Conservation (phyloP, 2,113 vertebrate species). For the Antennarius striatus region DNA sequence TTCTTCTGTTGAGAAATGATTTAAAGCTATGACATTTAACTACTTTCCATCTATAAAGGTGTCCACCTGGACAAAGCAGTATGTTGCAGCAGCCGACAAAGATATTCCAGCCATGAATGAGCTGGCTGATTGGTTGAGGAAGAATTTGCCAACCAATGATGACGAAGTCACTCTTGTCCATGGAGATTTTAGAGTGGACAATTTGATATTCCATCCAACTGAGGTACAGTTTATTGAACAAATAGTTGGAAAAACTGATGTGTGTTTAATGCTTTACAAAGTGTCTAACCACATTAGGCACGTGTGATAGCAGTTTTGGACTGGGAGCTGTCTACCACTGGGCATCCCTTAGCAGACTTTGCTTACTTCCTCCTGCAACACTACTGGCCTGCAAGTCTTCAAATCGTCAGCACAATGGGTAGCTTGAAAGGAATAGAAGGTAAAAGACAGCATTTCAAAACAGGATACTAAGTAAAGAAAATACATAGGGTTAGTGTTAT, state of each 20-base stretch:
- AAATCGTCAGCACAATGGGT: constrained; percentile 54
- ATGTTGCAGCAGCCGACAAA: constrained; percentile 83
- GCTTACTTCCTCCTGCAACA: constrained; percentile 81
- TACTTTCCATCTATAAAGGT: constrained; percentile 75
- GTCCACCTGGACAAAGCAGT: constrained; percentile 91
- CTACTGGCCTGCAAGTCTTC: constrained; percentile 79
- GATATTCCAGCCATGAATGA: constrained; percentile 86
- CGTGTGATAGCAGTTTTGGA: constrained; percentile 90
- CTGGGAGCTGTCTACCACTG: constrained; percentile 94
- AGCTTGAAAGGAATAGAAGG: constrained; percentile 72
- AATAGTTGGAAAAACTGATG: not conserved
- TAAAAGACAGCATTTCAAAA: constrained; percentile 18
- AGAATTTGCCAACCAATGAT: constrained; percentile 84
- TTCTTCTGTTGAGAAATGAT: not conserved
- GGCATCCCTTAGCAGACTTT: constrained; percentile 89
- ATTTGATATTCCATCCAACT: constrained; percentile 90
- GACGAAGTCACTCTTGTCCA: constrained; percentile 86
- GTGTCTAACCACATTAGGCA: constrained; percentile 71
- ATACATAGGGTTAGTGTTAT: not conserved
- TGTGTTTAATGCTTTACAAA: not conserved
- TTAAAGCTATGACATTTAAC: not conserved
- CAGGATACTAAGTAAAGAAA: not conserved
- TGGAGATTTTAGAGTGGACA: constrained; percentile 90
- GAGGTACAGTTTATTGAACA: constrained; percentile 77
- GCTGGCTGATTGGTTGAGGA: constrained; percentile 87